Evolutionary conservation across 2,888 invertebrate species (phyloP).

Genomic region (Standfussiana lucernea): DNA sequence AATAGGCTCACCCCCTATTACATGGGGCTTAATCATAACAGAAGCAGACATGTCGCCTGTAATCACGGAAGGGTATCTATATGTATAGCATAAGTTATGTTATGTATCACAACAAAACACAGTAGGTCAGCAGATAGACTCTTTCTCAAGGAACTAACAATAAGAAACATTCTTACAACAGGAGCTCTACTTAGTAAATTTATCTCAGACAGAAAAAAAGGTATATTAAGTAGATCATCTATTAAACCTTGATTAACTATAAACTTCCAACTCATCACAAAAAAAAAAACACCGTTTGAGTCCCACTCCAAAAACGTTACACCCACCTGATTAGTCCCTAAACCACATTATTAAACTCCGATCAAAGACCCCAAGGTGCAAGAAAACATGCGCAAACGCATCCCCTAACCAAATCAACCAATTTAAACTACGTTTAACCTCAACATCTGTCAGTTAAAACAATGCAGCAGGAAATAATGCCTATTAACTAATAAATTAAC

Average conservation of each 20-base stretch:
- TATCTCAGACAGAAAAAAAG: background rate
- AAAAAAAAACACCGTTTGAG: slow-evolving; percentile 8
- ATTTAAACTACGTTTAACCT: slow-evolving; percentile 60
- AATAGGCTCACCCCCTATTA: too few species aligned
- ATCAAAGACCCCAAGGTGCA: slow-evolving; percentile 55
- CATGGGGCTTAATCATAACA: too few species aligned
- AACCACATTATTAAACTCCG: slow-evolving; percentile 49
- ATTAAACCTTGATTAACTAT: background rate
- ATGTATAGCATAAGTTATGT: too few species aligned
- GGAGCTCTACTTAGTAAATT: background rate
- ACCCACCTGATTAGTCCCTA: slow-evolving; percentile 41
- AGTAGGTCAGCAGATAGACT: too few species aligned
- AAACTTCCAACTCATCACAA: slow-evolving; percentile 10
- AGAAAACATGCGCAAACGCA: slow-evolving; percentile 54
- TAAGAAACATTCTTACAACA: too few species aligned
- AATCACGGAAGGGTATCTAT: too few species aligned
- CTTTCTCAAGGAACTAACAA: too few species aligned
- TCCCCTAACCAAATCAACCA: slow-evolving; percentile 50
- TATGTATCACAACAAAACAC: too few species aligned
- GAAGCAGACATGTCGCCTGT: too few species aligned
- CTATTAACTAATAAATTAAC: slow-evolving; percentile 82
- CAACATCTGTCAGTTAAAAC: slow-evolving; percentile 79
- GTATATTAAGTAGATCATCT: background rate
- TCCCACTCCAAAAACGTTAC: slow-evolving; percentile 13
- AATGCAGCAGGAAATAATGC: slow-evolving; percentile 69